Base-by-base conservation (phyloP, 2,888 invertebrate species). In the Electrophaes corylata region DNA sequence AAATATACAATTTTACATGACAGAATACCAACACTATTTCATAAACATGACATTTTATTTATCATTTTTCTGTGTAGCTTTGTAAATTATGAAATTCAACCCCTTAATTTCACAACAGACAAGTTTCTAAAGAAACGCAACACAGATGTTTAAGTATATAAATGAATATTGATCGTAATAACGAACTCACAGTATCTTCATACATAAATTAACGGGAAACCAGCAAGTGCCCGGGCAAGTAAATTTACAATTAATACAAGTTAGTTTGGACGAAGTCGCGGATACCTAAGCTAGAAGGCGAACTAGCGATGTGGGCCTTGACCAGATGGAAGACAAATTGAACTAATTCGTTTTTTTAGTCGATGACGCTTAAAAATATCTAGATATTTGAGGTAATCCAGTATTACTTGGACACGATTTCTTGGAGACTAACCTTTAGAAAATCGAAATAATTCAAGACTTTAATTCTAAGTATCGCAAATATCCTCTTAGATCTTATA, bases 251-350 rank as follows among this genome's bases (percentile, higher is more conserved):
- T 72, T 79, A 83, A 29, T 60, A 54, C 51, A 57, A 31, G 20
- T 43, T 10, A 50, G 44, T 72, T 79, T 85, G 86, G 86, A 86
- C 86, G 85, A 81, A 83, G 81, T 79, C 75, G 77, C 79, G 77
- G 73, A 71, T 70, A 68, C 63, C 73, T 77, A 73, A 71, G 55
- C 73, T 73, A 70, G 41, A 67, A 63, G 66, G 67, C 64, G 60
- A 59, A 62, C 43, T 53, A 40, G 45, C 55, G 37, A 26, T 45
- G 45, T 14, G 43, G 16, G 43, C 47, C 18, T 49, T 40, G 16
- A 29, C 0, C 4, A 26, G 44, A 41, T 59, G 60, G 60, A 60
- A 60, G 60, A 60, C 57, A 14, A 33, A 12, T 40, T 11, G 23
- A 39, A 39, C 53, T 60, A 44, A 47, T 60, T 60, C 60, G 60